Conservation (phyloP, 2,888 invertebrate species). For the Bombylius discolor region DNA sequence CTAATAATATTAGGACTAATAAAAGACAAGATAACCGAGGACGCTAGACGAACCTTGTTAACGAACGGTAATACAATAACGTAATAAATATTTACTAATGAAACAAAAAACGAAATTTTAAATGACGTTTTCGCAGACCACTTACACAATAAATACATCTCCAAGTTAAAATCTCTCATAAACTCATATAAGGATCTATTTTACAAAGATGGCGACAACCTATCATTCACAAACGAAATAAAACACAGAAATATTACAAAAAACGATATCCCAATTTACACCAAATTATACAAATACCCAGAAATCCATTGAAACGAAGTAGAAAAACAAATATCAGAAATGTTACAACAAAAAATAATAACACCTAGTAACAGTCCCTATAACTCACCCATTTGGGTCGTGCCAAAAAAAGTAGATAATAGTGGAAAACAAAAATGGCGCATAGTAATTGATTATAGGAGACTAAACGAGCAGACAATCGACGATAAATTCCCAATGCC, state of each 20-base stretch:
- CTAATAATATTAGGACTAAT: no score
- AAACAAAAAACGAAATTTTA: neutral
- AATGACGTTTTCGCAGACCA: neutral
- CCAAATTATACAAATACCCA: conserved; percentile 9
- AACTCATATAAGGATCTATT: neutral
- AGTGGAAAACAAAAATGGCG: conserved; percentile 2
- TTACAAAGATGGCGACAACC: conserved; percentile 3
- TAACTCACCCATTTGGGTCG: conserved; percentile 16
- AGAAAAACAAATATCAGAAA: conserved; percentile 10
- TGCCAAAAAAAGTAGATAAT: conserved; percentile 13
- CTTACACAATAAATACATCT: neutral
- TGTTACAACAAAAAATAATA: conserved; percentile 16
- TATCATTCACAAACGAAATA: conserved; percentile 3
- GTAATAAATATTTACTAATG: neutral
- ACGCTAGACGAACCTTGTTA: no score
- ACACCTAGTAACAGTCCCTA: conserved; percentile 15
- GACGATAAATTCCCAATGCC: no score
- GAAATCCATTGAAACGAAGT: conserved; percentile 11
- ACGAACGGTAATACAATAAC: no score
- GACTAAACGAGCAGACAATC: no score
- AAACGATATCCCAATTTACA: conserved; percentile 8
- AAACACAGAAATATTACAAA: conserved; percentile 6
- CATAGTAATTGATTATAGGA: conserved; percentile 1
- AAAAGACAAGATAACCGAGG: no score
- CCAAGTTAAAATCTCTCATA: neutral